Evolutionary conservation across 2,797 vertebrate species (phyloP), one percentile per base, ranked within the genome.

Genomic region (Urophycis tenuis): DNA sequence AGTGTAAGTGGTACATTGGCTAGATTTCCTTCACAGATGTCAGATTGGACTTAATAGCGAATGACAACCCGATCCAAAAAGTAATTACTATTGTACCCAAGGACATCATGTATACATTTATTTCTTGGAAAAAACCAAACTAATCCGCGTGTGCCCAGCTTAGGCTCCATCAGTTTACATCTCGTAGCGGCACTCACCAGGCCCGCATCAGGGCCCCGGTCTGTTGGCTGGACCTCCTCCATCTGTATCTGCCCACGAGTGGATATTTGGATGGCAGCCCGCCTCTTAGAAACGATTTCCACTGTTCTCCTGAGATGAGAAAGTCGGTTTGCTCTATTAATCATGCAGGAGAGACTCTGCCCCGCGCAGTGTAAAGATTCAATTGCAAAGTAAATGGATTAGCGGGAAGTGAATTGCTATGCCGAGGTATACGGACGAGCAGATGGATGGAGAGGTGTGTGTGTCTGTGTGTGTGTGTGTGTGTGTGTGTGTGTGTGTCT

Each of bases 321-420:
- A 84, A 89, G 88, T 82, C 87, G 88, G 79, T 79, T 86, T 74
- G 82, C 77, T 83, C 87, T 92, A 91, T 93, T 92, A 92, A 91
- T 92, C 91, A 91, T 85, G 84, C 85, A 91, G 84, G 84, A 90
- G 85, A 81, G 85, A 80, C 80, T 86, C 84, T 87, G 85, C 84
- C 84, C 74, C 69, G 73, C 73, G 81, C 85, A 85, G 87, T 86
- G 85, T 87, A 87, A 89, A 88, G 87, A 89, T 88, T 87, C 85
- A 86, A 84, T 92, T 90, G 87, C 84, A 90, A 86, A 88, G 83
- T 91, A 90, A 91, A 90, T 91, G 89, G 88, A 90, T 92, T 89
- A 88, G 83, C 83, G 88, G 81, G 88, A 90, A 90, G 87, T 87
- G 84, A 88, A 89, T 89, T 84, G 83, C 80, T 70, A 73, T 81